Percentiles rank a stretch among this genome's conserved stretches.
Evolutionary conservation across 2,888 invertebrate species (phyloP).

Genomic region (Oxyteleia sp.): DNA sequence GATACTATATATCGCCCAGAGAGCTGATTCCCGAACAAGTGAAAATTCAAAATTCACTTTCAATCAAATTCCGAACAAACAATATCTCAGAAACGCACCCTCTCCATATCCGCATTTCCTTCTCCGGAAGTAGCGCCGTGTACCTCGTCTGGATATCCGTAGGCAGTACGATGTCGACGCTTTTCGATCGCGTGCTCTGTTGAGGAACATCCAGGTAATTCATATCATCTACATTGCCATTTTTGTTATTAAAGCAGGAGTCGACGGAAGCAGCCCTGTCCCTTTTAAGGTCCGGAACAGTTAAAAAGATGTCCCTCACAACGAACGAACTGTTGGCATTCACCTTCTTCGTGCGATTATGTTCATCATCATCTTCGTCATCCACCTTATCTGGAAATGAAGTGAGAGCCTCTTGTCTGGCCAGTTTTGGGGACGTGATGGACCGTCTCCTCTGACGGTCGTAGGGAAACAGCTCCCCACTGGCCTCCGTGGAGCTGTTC

Average conservation of each 20-base stretch:
- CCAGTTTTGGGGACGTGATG: constrained; percentile 89
- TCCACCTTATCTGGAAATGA: constrained; percentile 87
- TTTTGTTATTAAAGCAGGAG: constrained; percentile 94
- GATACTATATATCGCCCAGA: constrained; percentile 17
- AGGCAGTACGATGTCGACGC: constrained; percentile 95
- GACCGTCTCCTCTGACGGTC: constrained; percentile 90
- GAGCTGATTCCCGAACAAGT: too few relatives aligned
- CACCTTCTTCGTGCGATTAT: constrained; percentile 72
- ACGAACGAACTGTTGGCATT: constrained; percentile 83
- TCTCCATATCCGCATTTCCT: constrained; percentile 83
- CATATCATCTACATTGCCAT: constrained; percentile 91
- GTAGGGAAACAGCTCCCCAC: constrained; percentile 75
- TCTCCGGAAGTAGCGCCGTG: constrained; percentile 90
- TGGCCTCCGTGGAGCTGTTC: constrained; percentile 61
- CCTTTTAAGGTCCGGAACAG: constrained; percentile 94
- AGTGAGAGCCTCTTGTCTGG: constrained; percentile 94
- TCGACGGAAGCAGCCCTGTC: constrained; percentile 96
- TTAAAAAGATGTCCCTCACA: constrained; percentile 92
- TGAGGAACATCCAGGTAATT: constrained; percentile 92
- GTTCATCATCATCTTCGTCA: constrained; percentile 79
- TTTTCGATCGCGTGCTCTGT: constrained; percentile 92
- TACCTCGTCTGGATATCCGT: constrained; percentile 95
- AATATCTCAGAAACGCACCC: constrained; percentile 85
- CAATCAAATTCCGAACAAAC: background rate
- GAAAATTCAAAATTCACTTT: constrained; percentile 2